A percentile compares a stretch with the other conserved stretches of the same genome.
Conservation (phyloP, 2,888 invertebrate species). For the Idaea dimidiata region DNA sequence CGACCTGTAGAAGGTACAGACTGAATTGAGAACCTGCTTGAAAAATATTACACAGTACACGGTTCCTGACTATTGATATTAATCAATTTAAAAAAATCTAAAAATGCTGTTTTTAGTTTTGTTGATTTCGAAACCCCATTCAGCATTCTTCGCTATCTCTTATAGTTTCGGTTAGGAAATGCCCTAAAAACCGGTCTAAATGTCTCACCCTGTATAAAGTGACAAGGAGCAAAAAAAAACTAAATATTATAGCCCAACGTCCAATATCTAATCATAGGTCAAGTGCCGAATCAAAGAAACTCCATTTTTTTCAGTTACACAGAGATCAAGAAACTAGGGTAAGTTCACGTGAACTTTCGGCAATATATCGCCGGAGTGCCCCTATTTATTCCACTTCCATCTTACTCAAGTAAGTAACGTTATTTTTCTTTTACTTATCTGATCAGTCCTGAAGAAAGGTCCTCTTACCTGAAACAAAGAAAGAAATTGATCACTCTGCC, state of each 20-base stretch:
- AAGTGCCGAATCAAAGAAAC: conserved; percentile 19
- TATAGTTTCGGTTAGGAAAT: no score
- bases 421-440: conserved; percentile 46
- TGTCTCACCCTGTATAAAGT: background rate
- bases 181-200: background rate
- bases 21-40: no score
- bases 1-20: no score
- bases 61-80: no score
- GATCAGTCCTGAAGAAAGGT: conserved; percentile 34
- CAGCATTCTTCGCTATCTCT: no score
- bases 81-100: no score
- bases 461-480: conserved; percentile 63
- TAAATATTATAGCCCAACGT: background rate
- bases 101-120: no score
- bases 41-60: no score
- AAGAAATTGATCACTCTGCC: conserved; percentile 42
- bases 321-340: conserved; percentile 32
- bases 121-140: no score
- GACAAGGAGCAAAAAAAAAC: background rate
- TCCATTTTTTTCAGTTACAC: conserved; percentile 32
- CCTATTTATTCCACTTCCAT: conserved; percentile 34
- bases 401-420: conserved; percentile 31
- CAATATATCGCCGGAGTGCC: conserved; percentile 29
- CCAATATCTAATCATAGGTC: background rate
- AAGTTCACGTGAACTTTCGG: conserved; percentile 29